phyloP scores from a whole-genome alignment of 2,113 vertebrate species.

The Dendrocopos noguchii region DNA sequence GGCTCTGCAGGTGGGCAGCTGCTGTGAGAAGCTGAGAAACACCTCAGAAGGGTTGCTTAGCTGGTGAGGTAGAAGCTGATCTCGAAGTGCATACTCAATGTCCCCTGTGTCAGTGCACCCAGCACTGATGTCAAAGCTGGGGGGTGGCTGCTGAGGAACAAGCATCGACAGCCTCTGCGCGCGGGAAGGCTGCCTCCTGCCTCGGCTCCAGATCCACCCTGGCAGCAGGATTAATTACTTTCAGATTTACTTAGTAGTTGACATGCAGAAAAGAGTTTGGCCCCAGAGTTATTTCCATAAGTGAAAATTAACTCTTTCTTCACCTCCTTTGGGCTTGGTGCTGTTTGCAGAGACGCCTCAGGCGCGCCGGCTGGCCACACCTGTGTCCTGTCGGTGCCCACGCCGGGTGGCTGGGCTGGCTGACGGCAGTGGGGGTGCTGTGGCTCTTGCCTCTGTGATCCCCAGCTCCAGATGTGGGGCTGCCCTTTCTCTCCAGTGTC shows the following conservation, averaged over 20 bases:
- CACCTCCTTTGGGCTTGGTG: background rate
- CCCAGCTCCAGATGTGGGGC: background rate
- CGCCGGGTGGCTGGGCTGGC: background rate
- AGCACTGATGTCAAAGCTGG: background rate
- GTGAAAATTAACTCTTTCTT: background rate
- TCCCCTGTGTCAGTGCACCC: background rate
- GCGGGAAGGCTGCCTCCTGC: background rate
- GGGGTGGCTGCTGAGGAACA: background rate
- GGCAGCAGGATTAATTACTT: background rate
- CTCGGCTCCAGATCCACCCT: background rate
- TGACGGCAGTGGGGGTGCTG: too few species aligned
- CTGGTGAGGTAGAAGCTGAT: background rate
- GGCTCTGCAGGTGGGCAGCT: background rate
- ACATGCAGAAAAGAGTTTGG: background rate
- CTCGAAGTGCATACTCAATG: background rate
- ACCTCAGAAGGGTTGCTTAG: background rate
- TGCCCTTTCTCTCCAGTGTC: background rate
- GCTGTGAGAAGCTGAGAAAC: rapidly evolving
- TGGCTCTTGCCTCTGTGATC: background rate
- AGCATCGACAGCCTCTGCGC: background rate
- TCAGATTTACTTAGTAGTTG: background rate
- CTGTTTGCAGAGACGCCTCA: background rate
- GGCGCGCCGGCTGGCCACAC: rapidly evolving
- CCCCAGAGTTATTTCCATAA: background rate
- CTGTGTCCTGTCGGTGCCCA: rapidly evolving